A percentile compares a stretch with the other conserved stretches of the same genome.
These are phyloP conservation scores for Phoeniculus purpureus DNA, from an alignment of 2,797 vertebrate genomes.

Conservation along the genomic window DNA sequence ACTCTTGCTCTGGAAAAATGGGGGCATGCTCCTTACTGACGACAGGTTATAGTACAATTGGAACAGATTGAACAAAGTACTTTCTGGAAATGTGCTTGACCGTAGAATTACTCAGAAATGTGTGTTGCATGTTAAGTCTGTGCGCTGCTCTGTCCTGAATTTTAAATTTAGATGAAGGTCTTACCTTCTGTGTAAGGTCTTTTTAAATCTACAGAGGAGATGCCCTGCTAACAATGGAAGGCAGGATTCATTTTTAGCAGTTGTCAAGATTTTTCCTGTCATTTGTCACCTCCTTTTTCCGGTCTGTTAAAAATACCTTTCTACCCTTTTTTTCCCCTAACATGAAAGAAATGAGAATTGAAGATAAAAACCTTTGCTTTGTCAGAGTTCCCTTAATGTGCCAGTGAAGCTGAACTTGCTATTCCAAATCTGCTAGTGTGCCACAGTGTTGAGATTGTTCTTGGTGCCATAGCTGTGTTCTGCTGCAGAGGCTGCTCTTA, in stretches of 20 bases:
- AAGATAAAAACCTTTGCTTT: not conserved
- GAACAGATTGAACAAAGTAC: not conserved
- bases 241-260: not conserved
- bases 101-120: not conserved
- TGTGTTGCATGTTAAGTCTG: not conserved
- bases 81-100: not conserved
- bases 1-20: not conserved
- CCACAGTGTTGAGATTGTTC: not conserved
- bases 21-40: too few species aligned
- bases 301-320: not conserved
- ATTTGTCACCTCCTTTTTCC: not conserved
- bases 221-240: not conserved
- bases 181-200: not conserved
- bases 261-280: not conserved
- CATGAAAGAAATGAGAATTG: not conserved
- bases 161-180: not conserved
- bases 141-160: not conserved
- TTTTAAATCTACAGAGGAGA: not conserved
- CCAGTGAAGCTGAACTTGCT: not conserved
- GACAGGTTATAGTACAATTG: too few species aligned
- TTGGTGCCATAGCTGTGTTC: not conserved
- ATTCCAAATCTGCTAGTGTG: not conserved
- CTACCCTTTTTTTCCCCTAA: not conserved
- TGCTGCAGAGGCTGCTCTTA: slow-evolving; percentile 11
- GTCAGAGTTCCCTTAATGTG: not conserved